Base-by-base conservation (phyloP, 2,113 vertebrate species). In the Prolemur simus region DNA sequence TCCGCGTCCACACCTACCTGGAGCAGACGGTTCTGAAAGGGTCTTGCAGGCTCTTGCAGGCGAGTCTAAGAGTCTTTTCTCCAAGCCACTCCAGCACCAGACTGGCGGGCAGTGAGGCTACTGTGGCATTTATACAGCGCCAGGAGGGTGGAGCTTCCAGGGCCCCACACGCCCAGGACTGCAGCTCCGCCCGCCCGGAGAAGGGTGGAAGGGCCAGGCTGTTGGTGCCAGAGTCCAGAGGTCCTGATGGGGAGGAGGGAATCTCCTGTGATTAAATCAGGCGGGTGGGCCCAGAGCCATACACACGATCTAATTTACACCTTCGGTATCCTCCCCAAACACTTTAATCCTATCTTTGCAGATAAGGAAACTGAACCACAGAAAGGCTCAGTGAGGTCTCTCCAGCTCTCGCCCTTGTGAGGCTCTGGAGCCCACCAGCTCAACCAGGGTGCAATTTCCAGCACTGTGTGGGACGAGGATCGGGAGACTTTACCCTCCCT, bases 61-160 rank as follows among this genome's bases (percentile, higher is more conserved):
- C 42, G 4, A 29, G n/a, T 27, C 45, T 54, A 13, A 29, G 18
- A 1, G 12, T 54, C 8, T 0, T 10, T 11, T 2, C 32, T 8
- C 15, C 15, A n/a, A 21, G 52, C 5, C 32, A 73, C 23, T n/a
- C 4, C 23, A 4, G 39, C 23, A 49, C 3, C 11, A 3, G 52
- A 47, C 1, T 13, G 39, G 47, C 8, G 10, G 45, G 3, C 47
- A 10, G n/a, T 2, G 20, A 6, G 9, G 45, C 54, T 56, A 2
- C 54, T 18, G 17, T 14, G 4, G 37, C 5, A 10, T 49, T 49
- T 15, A 54, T 56, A 54, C 15, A 17, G 29, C 6, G 8, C 4
- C 2, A 27, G 42, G 4, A 54, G 29, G 76, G 56, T 10, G n/a
- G 77, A 12, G 21, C 23, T 54, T 1, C 39, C 10, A 45, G 27